phyloP scores from a whole-genome alignment of 2,888 invertebrate genomes.

The Sacculina carcini region DNA sequence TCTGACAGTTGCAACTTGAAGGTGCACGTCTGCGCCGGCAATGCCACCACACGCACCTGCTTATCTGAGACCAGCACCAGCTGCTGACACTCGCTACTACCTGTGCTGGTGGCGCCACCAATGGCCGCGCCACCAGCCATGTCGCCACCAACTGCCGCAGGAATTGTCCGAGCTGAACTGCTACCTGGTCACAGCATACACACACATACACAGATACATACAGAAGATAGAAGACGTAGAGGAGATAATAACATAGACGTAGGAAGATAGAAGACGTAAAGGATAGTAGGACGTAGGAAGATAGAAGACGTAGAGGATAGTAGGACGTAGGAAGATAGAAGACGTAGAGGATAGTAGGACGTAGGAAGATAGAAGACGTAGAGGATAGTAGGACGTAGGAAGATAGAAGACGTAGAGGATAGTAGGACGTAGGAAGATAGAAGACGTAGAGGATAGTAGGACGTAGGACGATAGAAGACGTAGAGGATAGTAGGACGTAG shows the following conservation, averaged over 20 bases:
- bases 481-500: too few species aligned
- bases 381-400: too few species aligned
- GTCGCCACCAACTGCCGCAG: too few species aligned
- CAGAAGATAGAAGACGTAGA: neutral
- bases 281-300: neutral
- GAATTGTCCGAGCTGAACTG: too few species aligned
- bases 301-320: slow-evolving; percentile 1
- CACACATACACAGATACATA: neutral
- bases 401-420: too few species aligned
- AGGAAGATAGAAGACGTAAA: neutral
- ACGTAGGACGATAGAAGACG: too few species aligned
- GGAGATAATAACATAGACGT: neutral
- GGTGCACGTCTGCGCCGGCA: slow-evolving; percentile 83
- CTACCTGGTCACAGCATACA: too few species aligned
- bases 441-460: too few species aligned
- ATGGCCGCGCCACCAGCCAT: too few species aligned
- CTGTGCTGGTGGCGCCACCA: neutral
- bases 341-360: too few species aligned
- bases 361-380: too few species aligned
- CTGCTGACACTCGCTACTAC: slow-evolving; percentile 56
- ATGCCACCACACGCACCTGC: slow-evolving; percentile 71
- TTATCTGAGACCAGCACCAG: slow-evolving; percentile 82
- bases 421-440: too few species aligned
- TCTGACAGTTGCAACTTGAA: slow-evolving; percentile 75
- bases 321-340: neutral